Percentiles rank a stretch among this genome's conserved stretches.
These are phyloP conservation scores for Pachypeltis micranthus DNA, from an alignment of 1,140 invertebrate genomes.

Conservation along the genomic window DNA sequence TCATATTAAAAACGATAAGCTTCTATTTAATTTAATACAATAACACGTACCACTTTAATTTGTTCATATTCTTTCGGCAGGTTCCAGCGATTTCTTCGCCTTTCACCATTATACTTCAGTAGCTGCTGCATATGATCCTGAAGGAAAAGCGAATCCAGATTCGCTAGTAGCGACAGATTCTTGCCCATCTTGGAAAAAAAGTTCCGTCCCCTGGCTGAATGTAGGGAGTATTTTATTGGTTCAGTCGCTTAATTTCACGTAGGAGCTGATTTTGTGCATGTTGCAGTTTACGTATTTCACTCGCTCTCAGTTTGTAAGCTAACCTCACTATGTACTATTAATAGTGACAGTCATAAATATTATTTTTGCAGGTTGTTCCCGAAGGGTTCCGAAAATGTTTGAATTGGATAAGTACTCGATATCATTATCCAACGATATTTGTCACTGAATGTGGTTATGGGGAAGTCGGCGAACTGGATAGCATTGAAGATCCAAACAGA, in stretches of 20 bases:
- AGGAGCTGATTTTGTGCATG: slow-evolving; percentile 7
- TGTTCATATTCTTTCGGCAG: no score
- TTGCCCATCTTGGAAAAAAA: slow-evolving; percentile 37
- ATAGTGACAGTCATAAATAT: no score
- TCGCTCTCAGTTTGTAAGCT: no score
- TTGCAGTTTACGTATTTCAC: no score
- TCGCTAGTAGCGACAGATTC: slow-evolving; percentile 35
- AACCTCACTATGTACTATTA: no score
- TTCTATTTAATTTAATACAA: no score
- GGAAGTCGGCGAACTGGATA: slow-evolving; percentile 33
- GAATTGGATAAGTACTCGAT: slow-evolving; percentile 47
- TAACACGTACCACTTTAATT: no score
- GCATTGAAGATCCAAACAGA: slow-evolving; percentile 41
- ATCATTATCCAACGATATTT: slow-evolving; percentile 46
- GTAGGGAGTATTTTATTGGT: slow-evolving; percentile 29
- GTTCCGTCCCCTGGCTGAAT: slow-evolving; percentile 40
- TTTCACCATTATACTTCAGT: slow-evolving; percentile 44
- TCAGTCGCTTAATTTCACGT: slow-evolving; percentile 5
- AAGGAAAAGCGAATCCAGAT: slow-evolving; percentile 36
- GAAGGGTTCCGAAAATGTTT: slow-evolving; percentile 53
- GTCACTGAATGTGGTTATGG: slow-evolving; percentile 60
- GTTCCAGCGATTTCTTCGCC: slow-evolving; percentile 47
- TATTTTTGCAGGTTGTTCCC: slow-evolving; percentile 39
- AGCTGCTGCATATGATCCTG: slow-evolving; percentile 27
- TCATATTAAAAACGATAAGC: no score